Percentiles rank a stretch among this genome's conserved stretches.
Conservation (phyloP, 2,113 vertebrate species). For the Fukomys damarensis region DNA sequence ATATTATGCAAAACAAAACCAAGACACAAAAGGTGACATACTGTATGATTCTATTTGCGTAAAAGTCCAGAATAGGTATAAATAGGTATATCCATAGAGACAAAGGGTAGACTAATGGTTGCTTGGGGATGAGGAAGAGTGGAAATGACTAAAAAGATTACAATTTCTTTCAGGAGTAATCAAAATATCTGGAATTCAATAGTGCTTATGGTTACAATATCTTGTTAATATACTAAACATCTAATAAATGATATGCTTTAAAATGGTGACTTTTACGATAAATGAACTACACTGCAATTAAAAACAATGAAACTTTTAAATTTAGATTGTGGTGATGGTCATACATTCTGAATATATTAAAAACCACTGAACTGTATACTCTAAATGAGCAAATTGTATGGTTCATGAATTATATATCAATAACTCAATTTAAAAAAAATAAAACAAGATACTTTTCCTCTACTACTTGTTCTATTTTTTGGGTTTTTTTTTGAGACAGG, state of each 20-base stretch:
- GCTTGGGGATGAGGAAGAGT: background rate
- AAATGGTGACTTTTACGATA: background rate
- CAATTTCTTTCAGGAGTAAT: background rate
- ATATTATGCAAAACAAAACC: constrained; percentile 15
- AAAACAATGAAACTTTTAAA: constrained; percentile 4
- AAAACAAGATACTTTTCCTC: background rate
- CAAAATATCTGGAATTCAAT: constrained; percentile 13
- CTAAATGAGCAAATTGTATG: background rate
- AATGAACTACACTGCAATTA: background rate
- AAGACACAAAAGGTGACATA: background rate
- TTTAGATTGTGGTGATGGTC: background rate
- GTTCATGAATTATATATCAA: background rate
- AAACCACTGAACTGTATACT: background rate
- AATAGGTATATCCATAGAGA: background rate
- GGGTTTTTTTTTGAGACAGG: background rate
- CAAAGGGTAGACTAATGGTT: background rate
- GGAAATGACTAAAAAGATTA: background rate
- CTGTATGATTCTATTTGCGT: background rate
- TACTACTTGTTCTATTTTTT: background rate
- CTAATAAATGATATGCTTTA: background rate
- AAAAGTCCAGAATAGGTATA: background rate
- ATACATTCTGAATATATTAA: background rate
- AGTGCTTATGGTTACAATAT: background rate
- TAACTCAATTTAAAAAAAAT: background rate
- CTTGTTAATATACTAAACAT: background rate